Conservation (phyloP, 2,113 vertebrate species). For the Zosterops hypoxanthus region DNA sequence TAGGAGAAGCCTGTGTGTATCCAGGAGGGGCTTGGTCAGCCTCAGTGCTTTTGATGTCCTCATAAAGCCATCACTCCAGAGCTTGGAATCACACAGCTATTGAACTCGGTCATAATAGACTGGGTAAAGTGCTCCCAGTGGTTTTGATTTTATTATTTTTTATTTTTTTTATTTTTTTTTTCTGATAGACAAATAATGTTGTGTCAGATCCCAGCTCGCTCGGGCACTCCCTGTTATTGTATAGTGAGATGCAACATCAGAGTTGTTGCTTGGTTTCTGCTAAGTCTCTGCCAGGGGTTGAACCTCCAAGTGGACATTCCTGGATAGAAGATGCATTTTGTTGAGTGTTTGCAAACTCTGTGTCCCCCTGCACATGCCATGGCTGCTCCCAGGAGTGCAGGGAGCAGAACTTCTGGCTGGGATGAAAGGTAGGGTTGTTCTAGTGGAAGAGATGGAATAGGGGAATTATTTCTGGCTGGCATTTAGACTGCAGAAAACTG, state of each 20-base stretch:
- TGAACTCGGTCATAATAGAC: neutral
- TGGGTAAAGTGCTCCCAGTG: neutral
- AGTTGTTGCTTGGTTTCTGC: neutral
- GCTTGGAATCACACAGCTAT: neutral
- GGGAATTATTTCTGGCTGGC: neutral
- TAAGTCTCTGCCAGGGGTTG: fast-evolving
- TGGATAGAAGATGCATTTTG: neutral
- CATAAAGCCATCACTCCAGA: constrained; percentile 57
- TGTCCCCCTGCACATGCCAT: neutral
- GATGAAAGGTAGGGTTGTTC: neutral
- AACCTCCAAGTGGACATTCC: fast-evolving
- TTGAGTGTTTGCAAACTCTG: neutral
- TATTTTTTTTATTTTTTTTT: neutral
- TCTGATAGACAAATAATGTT: neutral
- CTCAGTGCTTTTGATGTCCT: constrained; percentile 47
- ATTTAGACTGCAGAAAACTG: neutral
- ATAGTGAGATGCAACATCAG: neutral
- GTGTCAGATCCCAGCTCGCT: neutral
- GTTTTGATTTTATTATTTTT: neutral
- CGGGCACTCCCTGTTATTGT: neutral
- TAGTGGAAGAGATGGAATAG: neutral
- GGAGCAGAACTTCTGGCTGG: neutral
- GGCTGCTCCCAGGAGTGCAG: neutral
- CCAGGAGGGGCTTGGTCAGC: constrained; percentile 15
- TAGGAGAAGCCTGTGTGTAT: neutral